These are phyloP conservation scores for Contarinia nasturtii DNA, from an alignment of 1,140 invertebrate species.

Conservation along the genomic window DNA sequence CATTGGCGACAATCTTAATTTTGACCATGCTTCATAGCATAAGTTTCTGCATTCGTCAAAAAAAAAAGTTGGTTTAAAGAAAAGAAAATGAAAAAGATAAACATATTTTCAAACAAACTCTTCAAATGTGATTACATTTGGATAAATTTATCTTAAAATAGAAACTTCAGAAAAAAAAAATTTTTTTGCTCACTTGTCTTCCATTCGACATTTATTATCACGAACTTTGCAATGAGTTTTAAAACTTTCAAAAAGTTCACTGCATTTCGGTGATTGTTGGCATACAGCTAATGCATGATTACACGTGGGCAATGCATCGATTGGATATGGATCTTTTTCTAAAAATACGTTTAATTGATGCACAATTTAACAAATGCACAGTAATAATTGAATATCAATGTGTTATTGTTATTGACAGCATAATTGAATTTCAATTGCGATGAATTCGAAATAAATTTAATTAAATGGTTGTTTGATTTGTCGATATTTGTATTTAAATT, in stretches of 20 bases:
- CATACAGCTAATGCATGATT: constrained; percentile 70
- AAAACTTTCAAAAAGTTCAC: constrained; percentile 62
- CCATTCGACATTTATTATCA: constrained; percentile 69
- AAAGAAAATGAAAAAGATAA: not conserved
- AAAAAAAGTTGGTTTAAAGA: not conserved
- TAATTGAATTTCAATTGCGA: too few species aligned
- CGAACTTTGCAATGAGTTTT: constrained; percentile 64
- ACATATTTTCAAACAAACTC: not conserved
- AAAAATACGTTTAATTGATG: too few species aligned
- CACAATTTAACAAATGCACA: too few species aligned
- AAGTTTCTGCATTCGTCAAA: constrained; percentile 39
- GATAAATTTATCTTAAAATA: too few species aligned
- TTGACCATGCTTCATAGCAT: constrained; percentile 68
- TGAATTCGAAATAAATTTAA: too few species aligned
- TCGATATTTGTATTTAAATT: too few species aligned
- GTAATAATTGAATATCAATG: not conserved
- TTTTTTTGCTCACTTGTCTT: constrained; percentile 62
- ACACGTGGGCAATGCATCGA: constrained; percentile 69
- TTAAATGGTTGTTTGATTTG: too few species aligned
- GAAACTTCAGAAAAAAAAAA: too few species aligned
- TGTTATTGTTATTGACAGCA: too few species aligned
- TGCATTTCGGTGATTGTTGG: constrained; percentile 52
- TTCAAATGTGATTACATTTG: not conserved
- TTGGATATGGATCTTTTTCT: constrained; percentile 73
- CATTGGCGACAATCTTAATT: constrained; percentile 61